Base-by-base conservation (phyloP, 1,140 invertebrate genomes). In the Temnothorax nylanderi region DNA sequence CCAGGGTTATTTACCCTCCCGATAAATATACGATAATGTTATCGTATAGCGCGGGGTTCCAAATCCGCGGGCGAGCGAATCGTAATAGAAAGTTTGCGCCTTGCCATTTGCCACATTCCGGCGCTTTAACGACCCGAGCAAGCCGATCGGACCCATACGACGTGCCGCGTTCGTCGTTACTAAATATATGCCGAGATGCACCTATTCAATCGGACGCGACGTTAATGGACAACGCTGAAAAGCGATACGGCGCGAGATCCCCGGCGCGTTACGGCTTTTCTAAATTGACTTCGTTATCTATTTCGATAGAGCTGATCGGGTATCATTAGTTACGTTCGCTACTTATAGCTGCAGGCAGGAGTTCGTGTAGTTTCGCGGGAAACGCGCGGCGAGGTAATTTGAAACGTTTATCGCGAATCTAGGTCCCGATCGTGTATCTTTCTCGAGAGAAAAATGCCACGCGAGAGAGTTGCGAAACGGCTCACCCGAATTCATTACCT, bases 1-100 rank as follows among this genome's bases (percentile, higher is more conserved):
- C 74, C 75, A 65, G 54, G 85, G 89, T 93, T 92, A 92, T 93
- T 93, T 93, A 93, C 88, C 87, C 87, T 88, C 74, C 62, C 91
- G 91, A 92, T 92, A 91, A 93, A 93, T 91, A 92, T 91, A 92
- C 91, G 92, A 92, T 94, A 93, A 91, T 91, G 91, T 91, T 92
- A 92, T 92, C 90, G 90, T 26, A 26, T 26, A 26, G 26, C 76
- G 54, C 72, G 56, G 56, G 21, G 44, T 62, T 21, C 78, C 69
- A 71, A 84, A 58, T 74, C 77, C 88, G 64, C 75, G 60, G 69
- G 75, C 67, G 21, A 67, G 87, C 47, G 89, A 90, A 91, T 91
- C 88, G 87, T 91, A 93, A 92, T 88, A 91, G 92, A 92, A 92
- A 54, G 18, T 84, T 60, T 72, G 69, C 80, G 64, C 51, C 18